These are phyloP conservation scores for Acromyrmex charruanus DNA, from an alignment of 1,140 invertebrate species.

Conservation along the genomic window DNA sequence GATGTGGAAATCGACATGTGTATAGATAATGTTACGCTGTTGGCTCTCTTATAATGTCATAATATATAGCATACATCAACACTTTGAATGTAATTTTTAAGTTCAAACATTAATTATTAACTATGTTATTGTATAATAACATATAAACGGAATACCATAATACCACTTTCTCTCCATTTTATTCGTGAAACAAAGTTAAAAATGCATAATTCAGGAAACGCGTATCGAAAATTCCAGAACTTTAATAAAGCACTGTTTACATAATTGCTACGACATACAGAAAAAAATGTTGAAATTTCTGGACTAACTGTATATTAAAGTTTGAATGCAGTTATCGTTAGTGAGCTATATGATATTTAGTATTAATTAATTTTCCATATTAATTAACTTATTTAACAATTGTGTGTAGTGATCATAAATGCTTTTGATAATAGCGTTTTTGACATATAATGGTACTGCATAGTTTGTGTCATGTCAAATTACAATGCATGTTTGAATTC, in stretches of 20 bases:
- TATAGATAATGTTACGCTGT: neutral
- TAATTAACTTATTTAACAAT: conserved; percentile 31
- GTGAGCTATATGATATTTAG: neutral
- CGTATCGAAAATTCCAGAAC: neutral
- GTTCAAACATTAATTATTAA: neutral
- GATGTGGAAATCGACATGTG: conserved; percentile 7
- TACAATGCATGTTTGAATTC: neutral
- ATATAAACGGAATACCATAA: too few species aligned
- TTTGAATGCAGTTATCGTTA: neutral
- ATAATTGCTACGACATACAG: neutral
- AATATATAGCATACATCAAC: too few species aligned
- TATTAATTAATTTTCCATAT: conserved; percentile 31
- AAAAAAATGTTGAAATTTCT: conserved; percentile 3
- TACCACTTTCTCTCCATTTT: neutral
- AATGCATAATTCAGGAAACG: neutral
- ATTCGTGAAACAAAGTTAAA: neutral
- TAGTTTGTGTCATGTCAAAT: neutral
- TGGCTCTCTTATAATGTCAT: neutral
- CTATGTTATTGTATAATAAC: too few species aligned
- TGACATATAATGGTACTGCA: neutral
- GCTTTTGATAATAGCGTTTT: conserved; percentile 30
- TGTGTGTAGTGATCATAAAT: neutral
- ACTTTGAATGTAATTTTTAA: too few species aligned
- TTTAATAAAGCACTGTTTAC: neutral
- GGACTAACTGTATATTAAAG: neutral